Percentiles rank a stretch among this genome's conserved stretches.
Evolutionary conservation across 2,888 invertebrate genomes (phyloP).

Genomic region (Drosophila mayaguana): DNA sequence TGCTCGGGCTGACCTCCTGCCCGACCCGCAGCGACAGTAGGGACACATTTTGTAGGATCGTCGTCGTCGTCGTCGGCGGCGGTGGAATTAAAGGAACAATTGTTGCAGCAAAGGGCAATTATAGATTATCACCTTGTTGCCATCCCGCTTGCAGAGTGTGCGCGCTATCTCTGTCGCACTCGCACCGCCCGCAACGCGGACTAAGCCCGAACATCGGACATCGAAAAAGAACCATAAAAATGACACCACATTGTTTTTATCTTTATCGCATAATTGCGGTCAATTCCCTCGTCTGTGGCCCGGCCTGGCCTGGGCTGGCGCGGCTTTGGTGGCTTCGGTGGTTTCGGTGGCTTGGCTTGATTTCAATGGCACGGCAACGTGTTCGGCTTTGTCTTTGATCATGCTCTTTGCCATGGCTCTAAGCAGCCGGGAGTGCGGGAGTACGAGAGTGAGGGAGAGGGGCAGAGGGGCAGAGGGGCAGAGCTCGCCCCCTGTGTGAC

Average conservation of each 20-base stretch:
- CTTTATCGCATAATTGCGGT: constrained; percentile 81
- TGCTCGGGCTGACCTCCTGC: constrained; percentile 13
- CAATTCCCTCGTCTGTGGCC: constrained; percentile 53
- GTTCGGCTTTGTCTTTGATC: constrained; percentile 67
- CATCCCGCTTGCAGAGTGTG: constrained; percentile 21
- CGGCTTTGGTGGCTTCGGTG: constrained; percentile 26
- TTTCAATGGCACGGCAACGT: constrained; percentile 51
- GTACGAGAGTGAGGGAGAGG: background rate
- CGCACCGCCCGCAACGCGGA: constrained; percentile 41
- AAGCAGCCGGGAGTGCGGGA: constrained; percentile 8
- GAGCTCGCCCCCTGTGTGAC: constrained; percentile 11
- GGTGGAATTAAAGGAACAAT: constrained; percentile 77
- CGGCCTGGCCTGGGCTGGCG: constrained; percentile 2
- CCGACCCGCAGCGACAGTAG: constrained; percentile 42
- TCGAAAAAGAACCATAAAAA: constrained; percentile 75
- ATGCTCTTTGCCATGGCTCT: constrained; percentile 58
- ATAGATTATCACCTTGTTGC: constrained; percentile 75
- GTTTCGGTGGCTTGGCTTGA: constrained; percentile 37
- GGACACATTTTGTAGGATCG: constrained; percentile 48
- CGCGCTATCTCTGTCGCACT: constrained; percentile 11
- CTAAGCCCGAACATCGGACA: constrained; percentile 19
- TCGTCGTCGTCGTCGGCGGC: constrained; percentile 54
- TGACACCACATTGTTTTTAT: constrained; percentile 81
- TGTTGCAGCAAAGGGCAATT: constrained; percentile 76
- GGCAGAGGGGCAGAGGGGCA: constrained; percentile 5